A percentile compares a stretch with the other conserved stretches of the same genome.
phyloP scores from a whole-genome alignment of 2,888 invertebrate species.

The Gryllus longicercus region DNA sequence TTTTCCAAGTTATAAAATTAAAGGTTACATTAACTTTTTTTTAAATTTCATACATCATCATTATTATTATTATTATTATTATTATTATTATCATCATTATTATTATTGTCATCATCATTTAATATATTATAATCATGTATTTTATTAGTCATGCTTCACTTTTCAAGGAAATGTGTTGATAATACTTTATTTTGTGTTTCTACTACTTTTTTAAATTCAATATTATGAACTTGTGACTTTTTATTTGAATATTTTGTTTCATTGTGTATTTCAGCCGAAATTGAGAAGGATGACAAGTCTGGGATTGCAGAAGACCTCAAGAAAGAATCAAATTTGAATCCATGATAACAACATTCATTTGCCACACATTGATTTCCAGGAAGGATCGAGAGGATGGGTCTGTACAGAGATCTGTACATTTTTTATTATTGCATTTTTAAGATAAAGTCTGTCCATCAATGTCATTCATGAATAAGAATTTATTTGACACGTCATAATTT shows the following conservation, averaged over 20 bases:
- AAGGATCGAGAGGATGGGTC: not conserved
- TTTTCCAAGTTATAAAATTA: too few relatives aligned
- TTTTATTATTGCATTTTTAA: conserved; percentile 17
- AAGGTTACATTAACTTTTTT: too few relatives aligned
- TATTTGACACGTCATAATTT: not conserved
- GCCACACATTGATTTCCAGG: not conserved
- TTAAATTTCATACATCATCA: too few relatives aligned
- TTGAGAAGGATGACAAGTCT: conserved; percentile 44
- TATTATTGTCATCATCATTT: too few relatives aligned
- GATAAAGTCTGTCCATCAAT: conserved; percentile 17
- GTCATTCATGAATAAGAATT: not conserved
- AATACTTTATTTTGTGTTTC: not conserved
- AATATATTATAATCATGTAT: too few relatives aligned
- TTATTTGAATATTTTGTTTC: conserved; percentile 1
- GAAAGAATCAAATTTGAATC: conserved; percentile 48
- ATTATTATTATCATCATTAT: too few relatives aligned
- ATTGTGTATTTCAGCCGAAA: conserved; percentile 27
- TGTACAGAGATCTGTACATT: not conserved
- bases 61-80: too few relatives aligned
- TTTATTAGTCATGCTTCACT: too few relatives aligned
- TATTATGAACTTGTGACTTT: not conserved
- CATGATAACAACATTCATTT: conserved; percentile 31
- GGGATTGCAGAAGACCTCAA: conserved; percentile 62
- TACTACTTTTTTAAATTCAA: not conserved
- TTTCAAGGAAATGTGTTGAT: too few relatives aligned